Percentiles rank a stretch among this genome's conserved stretches.
phyloP scores from a whole-genome alignment of 2,797 vertebrate species.

The Phyllotis vaccarum region DNA sequence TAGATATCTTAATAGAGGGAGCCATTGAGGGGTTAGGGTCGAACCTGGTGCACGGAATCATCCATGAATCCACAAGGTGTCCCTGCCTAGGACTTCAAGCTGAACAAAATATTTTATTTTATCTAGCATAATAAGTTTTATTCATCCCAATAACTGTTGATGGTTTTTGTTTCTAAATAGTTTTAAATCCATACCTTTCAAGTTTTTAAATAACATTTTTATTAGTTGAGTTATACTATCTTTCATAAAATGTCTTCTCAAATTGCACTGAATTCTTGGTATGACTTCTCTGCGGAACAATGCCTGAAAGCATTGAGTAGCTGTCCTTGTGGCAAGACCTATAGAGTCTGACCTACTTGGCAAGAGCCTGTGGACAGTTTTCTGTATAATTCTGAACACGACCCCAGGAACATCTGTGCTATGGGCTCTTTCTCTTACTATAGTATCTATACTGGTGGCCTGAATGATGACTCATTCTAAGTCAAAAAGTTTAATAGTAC shows the following conservation, averaged over 20 bases:
- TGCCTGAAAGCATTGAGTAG: background rate
- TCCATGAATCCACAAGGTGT: too few relatives aligned
- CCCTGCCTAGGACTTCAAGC: too few relatives aligned
- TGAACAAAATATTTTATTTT: slow-evolving; percentile 9
- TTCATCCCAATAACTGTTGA: background rate
- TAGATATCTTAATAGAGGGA: too few relatives aligned
- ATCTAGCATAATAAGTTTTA: background rate
- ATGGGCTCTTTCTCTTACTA: background rate
- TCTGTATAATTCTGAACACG: background rate
- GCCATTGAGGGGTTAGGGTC: too few relatives aligned
- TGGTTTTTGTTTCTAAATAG: background rate
- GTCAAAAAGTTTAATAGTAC: background rate
- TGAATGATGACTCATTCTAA: background rate
- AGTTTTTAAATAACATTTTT: slow-evolving; percentile 13
- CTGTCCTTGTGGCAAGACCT: background rate
- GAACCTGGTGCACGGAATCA: too few relatives aligned
- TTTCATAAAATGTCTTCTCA: slow-evolving; percentile 7
- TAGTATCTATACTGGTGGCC: background rate
- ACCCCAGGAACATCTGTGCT: background rate
- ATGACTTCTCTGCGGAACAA: background rate
- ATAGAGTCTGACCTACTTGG: background rate
- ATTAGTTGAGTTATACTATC: slow-evolving; percentile 10
- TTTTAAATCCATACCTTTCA: background rate
- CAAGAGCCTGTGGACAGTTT: background rate
- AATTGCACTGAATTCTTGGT: background rate